Evolutionary conservation across 2,113 vertebrate genomes (phyloP).

Genomic region (Podiceps cristatus): DNA sequence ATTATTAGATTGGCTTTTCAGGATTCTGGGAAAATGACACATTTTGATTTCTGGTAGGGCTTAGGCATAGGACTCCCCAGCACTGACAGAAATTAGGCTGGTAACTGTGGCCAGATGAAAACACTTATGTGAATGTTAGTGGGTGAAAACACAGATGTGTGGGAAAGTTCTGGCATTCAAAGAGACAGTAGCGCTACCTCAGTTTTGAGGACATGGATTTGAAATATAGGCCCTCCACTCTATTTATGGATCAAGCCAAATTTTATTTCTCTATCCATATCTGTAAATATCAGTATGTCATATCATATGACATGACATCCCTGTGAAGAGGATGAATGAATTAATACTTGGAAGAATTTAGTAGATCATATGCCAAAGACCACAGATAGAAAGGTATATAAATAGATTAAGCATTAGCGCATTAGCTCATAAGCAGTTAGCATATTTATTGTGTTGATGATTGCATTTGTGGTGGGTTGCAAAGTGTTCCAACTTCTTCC

Average conservation of each 20-base stretch:
- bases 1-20: background rate
- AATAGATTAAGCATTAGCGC: background rate
- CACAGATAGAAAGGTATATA: background rate
- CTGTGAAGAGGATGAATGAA: background rate
- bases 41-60: background rate
- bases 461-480: background rate
- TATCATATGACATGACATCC: background rate
- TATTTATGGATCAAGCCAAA: background rate
- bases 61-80: background rate
- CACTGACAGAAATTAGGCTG: background rate
- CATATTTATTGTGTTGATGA: background rate
- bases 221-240: background rate
- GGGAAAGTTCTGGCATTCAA: background rate
- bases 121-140: background rate
- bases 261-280: background rate
- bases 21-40: background rate
- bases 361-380: background rate
- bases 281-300: background rate
- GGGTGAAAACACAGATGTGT: background rate
- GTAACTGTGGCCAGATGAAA: background rate
- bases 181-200: background rate
- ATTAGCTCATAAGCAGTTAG: background rate
- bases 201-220: background rate
- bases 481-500: background rate
- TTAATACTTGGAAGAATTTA: background rate